Evolutionary conservation across 2,113 vertebrate species (phyloP).

Genomic region (Microtus montanus): DNA sequence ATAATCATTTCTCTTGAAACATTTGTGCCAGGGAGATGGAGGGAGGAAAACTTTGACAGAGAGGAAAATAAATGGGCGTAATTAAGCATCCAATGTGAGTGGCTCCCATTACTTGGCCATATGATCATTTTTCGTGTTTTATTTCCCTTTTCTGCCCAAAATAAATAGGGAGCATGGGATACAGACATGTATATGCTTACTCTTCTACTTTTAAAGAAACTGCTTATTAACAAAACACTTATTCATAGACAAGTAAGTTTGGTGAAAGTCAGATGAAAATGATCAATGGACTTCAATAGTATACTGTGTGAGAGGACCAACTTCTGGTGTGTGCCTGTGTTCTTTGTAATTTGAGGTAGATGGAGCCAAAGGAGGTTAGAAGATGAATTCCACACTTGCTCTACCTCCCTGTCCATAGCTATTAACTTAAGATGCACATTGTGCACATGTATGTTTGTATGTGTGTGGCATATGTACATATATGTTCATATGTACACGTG

Average conservation of each 20-base stretch:
- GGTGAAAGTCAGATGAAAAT: neutral
- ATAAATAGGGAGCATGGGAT: neutral
- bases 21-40: neutral
- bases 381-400: neutral
- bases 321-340: accelerated
- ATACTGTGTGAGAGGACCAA: neutral
- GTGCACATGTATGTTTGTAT: neutral
- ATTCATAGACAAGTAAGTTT: neutral
- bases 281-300: neutral
- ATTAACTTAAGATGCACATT: neutral
- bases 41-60: neutral
- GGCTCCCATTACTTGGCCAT: neutral
- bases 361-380: neutral
- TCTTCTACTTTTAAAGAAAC: neutral
- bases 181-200: neutral
- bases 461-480: neutral
- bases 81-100: neutral
- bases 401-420: neutral
- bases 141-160: neutral
- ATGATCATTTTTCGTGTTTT: neutral
- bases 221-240: neutral
- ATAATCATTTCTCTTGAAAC: neutral
- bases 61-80: neutral
- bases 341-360: accelerated
- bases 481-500: neutral